These are phyloP conservation scores for Oenanthe oenanthe DNA, from an alignment of 2,113 vertebrate species.

Conservation along the genomic window DNA sequence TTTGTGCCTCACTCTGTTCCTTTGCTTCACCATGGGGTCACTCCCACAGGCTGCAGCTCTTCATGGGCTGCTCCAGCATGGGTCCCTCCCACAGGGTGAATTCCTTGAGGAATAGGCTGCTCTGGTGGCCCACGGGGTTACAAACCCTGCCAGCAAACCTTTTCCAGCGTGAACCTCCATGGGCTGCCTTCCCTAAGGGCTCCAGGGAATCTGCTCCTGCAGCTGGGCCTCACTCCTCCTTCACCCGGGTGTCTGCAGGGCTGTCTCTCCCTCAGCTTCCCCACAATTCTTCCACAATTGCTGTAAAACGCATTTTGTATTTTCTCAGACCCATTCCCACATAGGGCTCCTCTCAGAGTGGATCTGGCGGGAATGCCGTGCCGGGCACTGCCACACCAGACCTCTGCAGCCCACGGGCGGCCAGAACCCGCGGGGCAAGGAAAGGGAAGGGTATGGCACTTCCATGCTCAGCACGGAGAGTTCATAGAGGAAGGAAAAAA, in stretches of 20 bases:
- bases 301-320: fast-evolving
- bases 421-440: fast-evolving
- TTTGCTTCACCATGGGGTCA: neutral
- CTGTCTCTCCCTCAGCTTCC: neutral
- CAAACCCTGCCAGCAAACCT: neutral
- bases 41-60: neutral
- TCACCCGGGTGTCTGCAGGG: fast-evolving
- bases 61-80: neutral
- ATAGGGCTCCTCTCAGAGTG: fast-evolving
- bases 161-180: neutral
- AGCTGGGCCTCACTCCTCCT: fast-evolving
- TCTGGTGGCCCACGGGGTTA: fast-evolving
- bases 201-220: neutral
- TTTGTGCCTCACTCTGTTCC: neutral
- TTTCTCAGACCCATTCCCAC: fast-evolving
- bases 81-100: neutral
- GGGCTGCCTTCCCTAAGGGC: fast-evolving
- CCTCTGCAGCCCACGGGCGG: too few relatives aligned
- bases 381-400: fast-evolving
- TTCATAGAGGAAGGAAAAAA: neutral
- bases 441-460: fast-evolving
- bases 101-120: neutral
- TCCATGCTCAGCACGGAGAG: fast-evolving
- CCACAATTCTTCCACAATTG: too few relatives aligned
- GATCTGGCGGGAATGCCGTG: neutral